Percentiles rank a stretch among this genome's conserved stretches.
phyloP scores from a whole-genome alignment of 2,888 invertebrate genomes.

The Epistrophella euchroma region DNA sequence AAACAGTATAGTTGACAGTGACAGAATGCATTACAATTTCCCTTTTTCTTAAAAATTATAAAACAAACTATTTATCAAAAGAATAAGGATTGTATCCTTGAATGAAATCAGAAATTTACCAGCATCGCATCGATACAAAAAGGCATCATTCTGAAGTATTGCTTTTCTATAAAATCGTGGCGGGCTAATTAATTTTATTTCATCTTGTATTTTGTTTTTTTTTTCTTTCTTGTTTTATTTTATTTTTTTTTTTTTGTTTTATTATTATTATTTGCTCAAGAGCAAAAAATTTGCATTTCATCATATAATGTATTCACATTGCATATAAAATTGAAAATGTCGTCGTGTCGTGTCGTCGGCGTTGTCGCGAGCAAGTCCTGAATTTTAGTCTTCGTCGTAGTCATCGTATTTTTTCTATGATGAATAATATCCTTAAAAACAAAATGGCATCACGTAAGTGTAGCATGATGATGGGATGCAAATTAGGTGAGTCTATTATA shows the following conservation, averaged over 20 bases:
- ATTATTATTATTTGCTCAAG: constrained; percentile 26
- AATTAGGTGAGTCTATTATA: constrained; percentile 56
- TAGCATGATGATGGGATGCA: constrained; percentile 73
- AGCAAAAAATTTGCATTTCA: constrained; percentile 38
- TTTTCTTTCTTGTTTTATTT: not conserved
- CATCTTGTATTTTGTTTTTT: not conserved
- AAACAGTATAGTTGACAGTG: constrained; percentile 30
- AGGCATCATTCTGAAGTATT: not conserved
- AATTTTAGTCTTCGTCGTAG: not conserved
- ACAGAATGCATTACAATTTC: constrained; percentile 30
- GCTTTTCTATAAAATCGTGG: constrained; percentile 5
- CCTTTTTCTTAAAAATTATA: not conserved
- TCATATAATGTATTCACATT: constrained; percentile 72
- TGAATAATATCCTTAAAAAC: constrained; percentile 72
- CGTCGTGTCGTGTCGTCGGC: constrained; percentile 34
- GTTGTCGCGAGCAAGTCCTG: constrained; percentile 2
- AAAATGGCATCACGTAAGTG: constrained; percentile 74
- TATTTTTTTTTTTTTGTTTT: constrained; percentile 23
- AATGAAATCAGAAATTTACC: constrained; percentile 19
- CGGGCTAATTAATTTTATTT: constrained; percentile 58
- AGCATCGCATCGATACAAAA: constrained; percentile 30
- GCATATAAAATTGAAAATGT: constrained; percentile 75
- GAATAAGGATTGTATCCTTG: not conserved
- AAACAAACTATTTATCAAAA: not conserved
- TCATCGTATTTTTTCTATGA: constrained; percentile 37